Evolutionary conservation across 2,113 vertebrate species (phyloP), one percentile per base, ranked within the genome.

Genomic region (Centropus bengalensis): DNA sequence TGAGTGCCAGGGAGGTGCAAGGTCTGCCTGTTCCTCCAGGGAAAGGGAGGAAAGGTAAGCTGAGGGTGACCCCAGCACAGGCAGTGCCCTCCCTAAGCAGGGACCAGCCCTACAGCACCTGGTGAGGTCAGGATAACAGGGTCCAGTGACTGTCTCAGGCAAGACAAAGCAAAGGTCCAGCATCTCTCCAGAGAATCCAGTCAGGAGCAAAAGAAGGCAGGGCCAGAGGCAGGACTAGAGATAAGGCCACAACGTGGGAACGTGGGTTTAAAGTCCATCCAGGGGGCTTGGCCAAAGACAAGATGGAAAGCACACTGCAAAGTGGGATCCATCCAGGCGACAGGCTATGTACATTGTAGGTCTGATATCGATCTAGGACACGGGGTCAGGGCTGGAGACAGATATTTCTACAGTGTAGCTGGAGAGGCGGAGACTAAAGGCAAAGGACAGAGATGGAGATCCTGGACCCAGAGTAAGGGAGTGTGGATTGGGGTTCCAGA

Each of bases 201-300:
- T 71, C 44, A 64, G 75, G 33, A 91, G 36, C 52, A 47, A 68
- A 70, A 78, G 33, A 38, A 55, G 17, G 27, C 14, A 27, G 55
- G 22, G 16, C 2, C 21, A 69, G 33, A 85, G 51, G 49, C 19
- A 36, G 36, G 42, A 76, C 24, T 58, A 59, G 38, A 63, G 28
- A 42, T 74, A 67, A 71, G 19, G 24, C 24, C 49, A 5, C 33
- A 60, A 0, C 0, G 0, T 54, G 51, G 2, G 9, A 60, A 0
- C 0, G 0, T 54, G 51, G 2, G 9, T 86, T 51, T 51, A 24
- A 9, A 70, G 19, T 45, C 56, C 52, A 0, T 74, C 27, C 77
- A 47, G 33, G 19, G 86, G 44, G 30, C 8, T 22, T 40, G 51
- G 45, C 59, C 76, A 73, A 36, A 74, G 33, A 16, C 27, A 4